Base-by-base conservation (phyloP, 2,888 invertebrate genomes). In the Drosophila koepferae region DNA sequence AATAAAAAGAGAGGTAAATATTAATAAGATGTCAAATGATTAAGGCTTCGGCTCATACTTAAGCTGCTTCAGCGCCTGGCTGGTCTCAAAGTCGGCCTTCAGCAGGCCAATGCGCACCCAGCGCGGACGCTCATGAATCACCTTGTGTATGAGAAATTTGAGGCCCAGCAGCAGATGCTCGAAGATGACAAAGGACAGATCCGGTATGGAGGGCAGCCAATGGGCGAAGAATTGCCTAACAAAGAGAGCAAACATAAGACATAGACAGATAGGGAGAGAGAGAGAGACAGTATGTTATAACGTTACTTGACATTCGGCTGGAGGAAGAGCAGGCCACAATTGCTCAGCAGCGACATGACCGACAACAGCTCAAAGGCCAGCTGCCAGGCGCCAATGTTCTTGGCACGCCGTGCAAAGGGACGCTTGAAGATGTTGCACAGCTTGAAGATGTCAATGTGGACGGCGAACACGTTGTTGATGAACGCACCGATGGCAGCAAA, bases 361-460 rank as follows among this genome's bases (percentile, higher is more conserved):
- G 96, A 94, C 20, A 93, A 80, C 46, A 92, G 72, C 77, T 93
- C 93, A 58, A 93, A 91, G 56, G 92, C 92, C 80, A 96, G 95
- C 94, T 96, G 96, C 96, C 96, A 96, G 34, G 96, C 96, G n/a
- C 96, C 96, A 75, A 95, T 96, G 87, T 95, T 95, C 87, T 95
- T 95, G 18, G 96, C 95, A 62, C 95, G 94, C 70, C 95, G 94
- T 1, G 95, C 94, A 90, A 95, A 95, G 0, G 97, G 96, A 43
- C 96, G 93, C 89, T 95, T 95, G 86, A 94, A 95, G 55, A 96
- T 94, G 82, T 95, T 94, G 88, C 96, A 96, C 78, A 93, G 91
- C 93, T 96, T 96, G 92, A 96, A 96, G 63, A 96, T 95, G 91
- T 97, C 96, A 1, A 95, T 95, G 74, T 96, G 94, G 58, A 96